Evolutionary conservation across 2,113 vertebrate genomes (phyloP).

Genomic region (Paradisaea rubra): DNA sequence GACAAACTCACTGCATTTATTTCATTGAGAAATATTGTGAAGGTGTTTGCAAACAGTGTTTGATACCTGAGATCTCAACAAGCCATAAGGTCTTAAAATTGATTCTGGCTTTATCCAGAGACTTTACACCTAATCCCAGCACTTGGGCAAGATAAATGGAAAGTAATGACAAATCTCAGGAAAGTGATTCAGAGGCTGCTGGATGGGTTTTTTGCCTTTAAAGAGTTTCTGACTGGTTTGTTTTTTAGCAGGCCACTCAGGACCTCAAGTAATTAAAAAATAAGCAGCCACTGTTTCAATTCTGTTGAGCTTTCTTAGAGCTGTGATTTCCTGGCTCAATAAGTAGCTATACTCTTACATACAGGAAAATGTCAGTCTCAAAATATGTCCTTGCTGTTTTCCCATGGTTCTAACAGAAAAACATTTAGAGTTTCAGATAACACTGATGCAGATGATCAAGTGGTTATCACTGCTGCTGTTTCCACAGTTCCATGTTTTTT

Average conservation of each 20-base stretch:
- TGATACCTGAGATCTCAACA: not conserved
- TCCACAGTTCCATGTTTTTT: not conserved
- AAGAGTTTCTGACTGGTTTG: not conserved
- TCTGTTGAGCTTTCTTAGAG: not conserved
- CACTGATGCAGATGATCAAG: not conserved
- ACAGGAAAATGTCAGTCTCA: not conserved
- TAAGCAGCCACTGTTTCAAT: not conserved
- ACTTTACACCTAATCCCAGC: not conserved
- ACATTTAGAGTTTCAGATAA: not conserved
- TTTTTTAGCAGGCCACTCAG: not conserved
- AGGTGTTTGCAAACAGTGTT: not conserved
- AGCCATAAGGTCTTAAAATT: not conserved
- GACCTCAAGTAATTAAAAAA: conserved; percentile 19
- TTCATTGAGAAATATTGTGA: not conserved
- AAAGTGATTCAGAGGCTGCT: not conserved
- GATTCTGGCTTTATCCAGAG: not conserved
- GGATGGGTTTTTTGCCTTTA: not conserved
- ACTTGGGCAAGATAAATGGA: not conserved
- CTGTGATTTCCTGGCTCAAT: not conserved
- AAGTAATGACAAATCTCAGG: not conserved
- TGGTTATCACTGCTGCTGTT: not conserved
- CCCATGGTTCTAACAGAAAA: not conserved
- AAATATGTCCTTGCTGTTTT: not conserved
- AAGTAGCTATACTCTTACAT: not conserved
- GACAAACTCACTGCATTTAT: not conserved